Evolutionary conservation across 2,113 vertebrate genomes (phyloP), one percentile per base, ranked within the genome.

Genomic region (Gobius niger): DNA sequence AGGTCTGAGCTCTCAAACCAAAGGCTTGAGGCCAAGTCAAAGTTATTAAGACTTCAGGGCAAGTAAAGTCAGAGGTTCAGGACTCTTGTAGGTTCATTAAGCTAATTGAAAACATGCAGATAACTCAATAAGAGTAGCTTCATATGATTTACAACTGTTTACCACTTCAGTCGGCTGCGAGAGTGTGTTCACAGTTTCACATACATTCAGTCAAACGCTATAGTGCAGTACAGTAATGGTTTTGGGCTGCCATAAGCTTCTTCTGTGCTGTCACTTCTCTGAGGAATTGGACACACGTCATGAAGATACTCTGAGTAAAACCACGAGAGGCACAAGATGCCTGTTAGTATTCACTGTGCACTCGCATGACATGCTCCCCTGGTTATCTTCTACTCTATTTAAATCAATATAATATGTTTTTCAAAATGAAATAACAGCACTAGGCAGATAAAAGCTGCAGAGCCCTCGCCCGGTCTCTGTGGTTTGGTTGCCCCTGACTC

Each of bases 341-440:
- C 78, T 77, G 80, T 65, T 78, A 68, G 77, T 68, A 75, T 76
- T 82, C 67, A 47, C 68, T 46, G 81, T 72, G 69, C 18, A 59
- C 83, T 73, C 49, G 71, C 78, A 78, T 70, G 69, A 81, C 67
- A 77, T 57, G 77, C 76, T 64, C 73, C 80, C 79, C 72, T 68
- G 83, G 88, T 90, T 84, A 87, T 84, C 83, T 77, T 87, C 50
- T 72, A 62, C 66, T 82, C 70, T 76, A 67, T 76, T 76, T 82
- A 85, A 89, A 90, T 81, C 79, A 76, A 84, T 60, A 70, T 60
- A 85, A 88, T 81, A 74, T 65, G 73, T 75, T 88, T 88, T 70
- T 82, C 65, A 76, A 81, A 85, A 79, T 83, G 71, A 83, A 88
- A 76, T 76, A 78, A 89, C 74, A 73, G 85, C 76, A 70, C 62